Base-by-base conservation (phyloP, 2,797 vertebrate genomes). In the Nasua narica region DNA sequence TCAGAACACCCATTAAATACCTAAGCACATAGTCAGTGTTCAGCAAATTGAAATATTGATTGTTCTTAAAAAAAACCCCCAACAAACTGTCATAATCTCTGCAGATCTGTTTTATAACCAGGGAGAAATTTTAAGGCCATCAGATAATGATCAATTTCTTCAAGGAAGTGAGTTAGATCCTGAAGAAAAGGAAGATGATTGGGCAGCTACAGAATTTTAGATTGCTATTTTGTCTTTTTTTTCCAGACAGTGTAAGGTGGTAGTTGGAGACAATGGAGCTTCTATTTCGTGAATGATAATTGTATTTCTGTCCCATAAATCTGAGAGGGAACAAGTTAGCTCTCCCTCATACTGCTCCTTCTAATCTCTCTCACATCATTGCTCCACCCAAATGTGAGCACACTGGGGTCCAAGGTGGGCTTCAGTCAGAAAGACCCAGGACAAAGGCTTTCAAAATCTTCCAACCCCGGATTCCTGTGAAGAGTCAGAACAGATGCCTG, bases 81-180 rank as follows among this genome's bases (percentile, higher is more conserved):
- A 40, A 43, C 5, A 4, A 81, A 62, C 46, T 94, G 72, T 85
- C 67, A 94, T 37, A 87, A 94, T 91, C 56, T 76, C 62, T 84
- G 3, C 46, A 77, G 56, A 89, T 87, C 60, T 96, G 29, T 93
- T 97, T 97, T 90, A 84, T 93, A 93, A 60, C 84, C 4, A 76
- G 74, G 54, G 29, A 92, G 65, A 96, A 96, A 93, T 91, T 93
- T 82, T 93, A 65, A 96, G 46, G 78, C 89, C 91, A 96, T 97
- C 69, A 82, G 91, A 96, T 56, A 37, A 87, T 87, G 48, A 90
- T 72, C 65, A 94, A 32, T 96, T 96, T 96, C 67, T 95, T 94
- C 76, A 87, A 97, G 16, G 52, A 96, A 94, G 35, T 89, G 79
- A 96, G 62, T 96, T 94, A 94, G 69, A 94, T 93, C 19, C 77